Evolutionary conservation across 2,888 invertebrate genomes (phyloP).

Genomic region (Halictus ligatus): DNA sequence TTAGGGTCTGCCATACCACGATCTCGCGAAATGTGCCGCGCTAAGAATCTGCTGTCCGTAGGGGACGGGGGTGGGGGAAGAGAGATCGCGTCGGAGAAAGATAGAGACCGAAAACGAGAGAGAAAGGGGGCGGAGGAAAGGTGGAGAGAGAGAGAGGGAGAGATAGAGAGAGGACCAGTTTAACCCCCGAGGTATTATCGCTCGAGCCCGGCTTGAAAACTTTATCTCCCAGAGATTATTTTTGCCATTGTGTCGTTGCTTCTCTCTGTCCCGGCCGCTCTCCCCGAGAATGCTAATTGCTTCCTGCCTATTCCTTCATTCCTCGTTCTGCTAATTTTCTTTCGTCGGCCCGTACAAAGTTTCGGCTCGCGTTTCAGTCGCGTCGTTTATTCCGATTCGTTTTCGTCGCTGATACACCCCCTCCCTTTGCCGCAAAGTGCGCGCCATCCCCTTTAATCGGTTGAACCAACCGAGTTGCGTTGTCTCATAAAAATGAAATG

Average conservation of each 20-base stretch:
- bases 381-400: background rate
- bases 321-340: constrained; percentile 33
- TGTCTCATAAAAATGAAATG: too few species aligned
- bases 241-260: constrained; percentile 31
- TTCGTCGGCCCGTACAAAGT: background rate
- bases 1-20: constrained; percentile 36
- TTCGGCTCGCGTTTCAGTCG: background rate
- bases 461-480: too few species aligned
- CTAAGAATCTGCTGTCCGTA: constrained; percentile 39
- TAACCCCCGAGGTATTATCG: constrained; percentile 60
- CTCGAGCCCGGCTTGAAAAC: constrained; percentile 61
- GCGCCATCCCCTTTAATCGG: background rate
- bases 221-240: constrained; percentile 46
- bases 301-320: constrained; percentile 17
- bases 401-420: background rate
- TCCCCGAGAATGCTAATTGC: constrained; percentile 21
- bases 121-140: background rate
- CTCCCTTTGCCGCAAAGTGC: background rate
- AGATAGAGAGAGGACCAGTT: constrained; percentile 51
- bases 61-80: background rate
- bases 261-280: constrained; percentile 11
- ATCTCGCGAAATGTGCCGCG: constrained; percentile 50
- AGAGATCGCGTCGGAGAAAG: background rate
- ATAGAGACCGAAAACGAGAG: background rate
- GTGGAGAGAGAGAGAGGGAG: background rate